Evolutionary conservation across 2,888 invertebrate species (phyloP), one percentile per base, ranked within the genome.

Genomic region (Tenthredo livida): DNA sequence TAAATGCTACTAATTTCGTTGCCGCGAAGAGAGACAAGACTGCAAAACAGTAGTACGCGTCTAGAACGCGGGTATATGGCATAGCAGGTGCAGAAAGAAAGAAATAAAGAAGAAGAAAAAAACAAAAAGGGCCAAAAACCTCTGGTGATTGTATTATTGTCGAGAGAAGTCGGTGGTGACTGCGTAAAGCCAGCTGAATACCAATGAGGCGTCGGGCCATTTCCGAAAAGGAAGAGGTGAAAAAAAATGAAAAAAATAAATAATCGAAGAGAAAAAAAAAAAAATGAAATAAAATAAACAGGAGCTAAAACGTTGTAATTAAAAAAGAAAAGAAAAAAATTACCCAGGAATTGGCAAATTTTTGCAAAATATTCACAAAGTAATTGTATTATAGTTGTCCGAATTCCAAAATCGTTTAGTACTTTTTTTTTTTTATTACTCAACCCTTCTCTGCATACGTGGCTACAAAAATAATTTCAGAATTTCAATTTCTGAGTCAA

Each of bases 131-230:
- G 10, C 2, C 40, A 78, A 33, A 58, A 40, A 80, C 80, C 80
- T 21, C 61, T 12, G 37, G 78, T 80, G 80, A 80, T 80, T 80
- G 58, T 80, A 80, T 80, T 80, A 80, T 80, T 80, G 80, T 61
- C 61, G 80, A 40, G 61, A 40, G 61, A 61, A 80, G 80, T 80
- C 58, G 77, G 61, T 21, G 61, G 58, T 61, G 58, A 61, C 58
- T 40, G 80, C 58, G 58, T 29, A 21, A 40, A 37, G 15, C 61
- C 21, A 5, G 37, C 40, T 61, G 80, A 33, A 80, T 80, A 80
- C 80, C 9, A 40, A 80, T 61, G 80, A 80, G 80, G 77, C 50
- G 33, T 40, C 10, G 21, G 40, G 21, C 80, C 80, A 40, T 80
- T 40, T 80, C 25, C 15, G 33, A 54, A 50, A 33, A 17, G 67